Evolutionary conservation across 2,797 vertebrate species (phyloP), one percentile per base, ranked within the genome.

Genomic region (Caiman crocodilus): DNA sequence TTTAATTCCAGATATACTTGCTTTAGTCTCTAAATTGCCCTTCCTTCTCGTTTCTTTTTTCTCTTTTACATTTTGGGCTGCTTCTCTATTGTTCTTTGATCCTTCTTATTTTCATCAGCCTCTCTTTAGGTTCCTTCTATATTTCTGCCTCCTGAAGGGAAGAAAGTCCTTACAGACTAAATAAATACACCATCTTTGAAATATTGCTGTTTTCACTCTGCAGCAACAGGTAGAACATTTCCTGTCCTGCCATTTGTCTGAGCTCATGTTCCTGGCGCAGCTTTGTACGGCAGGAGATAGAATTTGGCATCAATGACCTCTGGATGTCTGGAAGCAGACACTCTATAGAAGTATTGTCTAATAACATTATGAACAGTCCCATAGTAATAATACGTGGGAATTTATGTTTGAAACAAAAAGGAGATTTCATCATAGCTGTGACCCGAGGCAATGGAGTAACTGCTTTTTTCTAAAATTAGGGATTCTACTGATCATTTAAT

Each of bases 101-200:
- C 42, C 30, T 64, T 88, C 8, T 85, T 3, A 13, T 78, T 7
- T 77, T 82, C 57, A 75, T 82, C 20, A 73, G 2, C 23, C 20
- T 88, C 85, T 79, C 73, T 77, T 96, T 88, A 63, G 16, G 92
- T 13, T n/a, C 59, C 5, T 84, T 95, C 30, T 50, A 67, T 78
- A 55, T 5, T 81, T n/a, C 35, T 79, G 81, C 81, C 89, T 89
- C 78, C 61, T 35, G 75, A 79, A 79, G 75, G 84, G 90, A 91
- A 91, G 75, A 79, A 79, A 87, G 78, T 87, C 35, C 60, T 65
- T 74, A 59, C 65, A 35, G 56, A 23, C 35, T 50, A 89, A 81
- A 81, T 71, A 10, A 28, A 75, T 77, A 14, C 71, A 84, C 23
- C 12, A 63, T 92, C 25, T 65, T 84, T 59, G 64, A 89, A 82